Evolutionary conservation across 1,140 invertebrate species (phyloP), one percentile per base, ranked within the genome.

Genomic region (Ectropis grisescens): DNA sequence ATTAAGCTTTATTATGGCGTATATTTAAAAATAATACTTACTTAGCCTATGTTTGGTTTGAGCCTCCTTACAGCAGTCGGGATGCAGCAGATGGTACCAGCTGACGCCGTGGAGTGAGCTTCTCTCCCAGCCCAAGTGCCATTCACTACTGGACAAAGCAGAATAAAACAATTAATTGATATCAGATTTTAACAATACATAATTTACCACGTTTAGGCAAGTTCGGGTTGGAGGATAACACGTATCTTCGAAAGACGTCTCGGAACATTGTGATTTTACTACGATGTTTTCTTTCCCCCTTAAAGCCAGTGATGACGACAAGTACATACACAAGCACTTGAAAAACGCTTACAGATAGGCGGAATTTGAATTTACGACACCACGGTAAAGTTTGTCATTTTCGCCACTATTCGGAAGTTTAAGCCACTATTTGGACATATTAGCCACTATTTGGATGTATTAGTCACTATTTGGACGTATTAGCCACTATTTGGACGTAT

Each of bases 51-150:
- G 96, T 75, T 97, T 97, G 61, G 88, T 93, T 76, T 97, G 95
- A 6, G 95, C 94, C 61, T 96, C 95, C 55, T 92, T 87, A 67
- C 95, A 90, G 79, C 92, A 93, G 54, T 97, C 94, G 81, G 93
- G 96, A 66, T 98, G 96, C 10, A 98, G 85, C 12, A 98, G 86
- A 57, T 96, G 92, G 81, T 98, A 98, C 95, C 94, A 97, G 11
- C 94, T 96, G 28, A 93, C 87, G 28, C 93, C 94, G 67, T 95
- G 91, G 15, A 98, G 84, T 29, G 94, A 91, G 13, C 86, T 85
- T 50, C 91, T 89, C 32, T 86, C 89, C 82, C 94, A 97, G 32
- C 95, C 95, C 64, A 97, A 85, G 76, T 97, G 93, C 85, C 93
- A 96, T 75, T 97, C 94, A 41, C 93, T 95, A 81, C 95, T 97